Evolutionary conservation across 2,888 invertebrate genomes (phyloP).

Genomic region (Abrostola tripartita): DNA sequence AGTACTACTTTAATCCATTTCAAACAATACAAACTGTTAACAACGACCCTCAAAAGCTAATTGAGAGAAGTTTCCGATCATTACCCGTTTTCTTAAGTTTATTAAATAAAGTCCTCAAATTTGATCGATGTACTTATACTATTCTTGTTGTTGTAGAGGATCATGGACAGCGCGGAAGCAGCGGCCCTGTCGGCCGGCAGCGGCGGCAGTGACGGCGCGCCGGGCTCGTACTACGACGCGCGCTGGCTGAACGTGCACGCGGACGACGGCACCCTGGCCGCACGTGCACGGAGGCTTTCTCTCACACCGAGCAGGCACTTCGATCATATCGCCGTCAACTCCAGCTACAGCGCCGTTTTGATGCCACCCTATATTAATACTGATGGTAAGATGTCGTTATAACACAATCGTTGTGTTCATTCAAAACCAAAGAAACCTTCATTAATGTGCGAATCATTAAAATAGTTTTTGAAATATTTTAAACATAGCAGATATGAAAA

Average conservation of each 20-base stretch:
- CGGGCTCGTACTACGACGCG: constrained; percentile 92
- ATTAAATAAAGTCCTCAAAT: no score
- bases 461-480: no score
- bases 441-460: no score
- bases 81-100: no score
- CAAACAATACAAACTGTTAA: no score
- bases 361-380: constrained; percentile 94
- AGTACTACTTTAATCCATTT: no score
- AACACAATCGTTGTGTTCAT: background rate
- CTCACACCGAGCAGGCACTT: constrained; percentile 94
- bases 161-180: constrained; percentile 97
- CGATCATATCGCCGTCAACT: constrained; percentile 95
- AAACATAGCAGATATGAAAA: no score
- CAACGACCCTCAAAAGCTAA: no score
- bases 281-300: constrained; percentile 91
- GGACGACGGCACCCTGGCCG: constrained; percentile 92
- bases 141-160: constrained; percentile 88
- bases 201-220: constrained; percentile 87
- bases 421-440: no score
- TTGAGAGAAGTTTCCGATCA: no score
- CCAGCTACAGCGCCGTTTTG: constrained; percentile 95
- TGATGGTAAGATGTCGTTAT: constrained; percentile 81
- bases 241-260: constrained; percentile 94
- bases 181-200: constrained; percentile 91
- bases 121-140: background rate